Base-by-base conservation (phyloP, 2,797 vertebrate species). In the Lepilemur septentrionalis region DNA sequence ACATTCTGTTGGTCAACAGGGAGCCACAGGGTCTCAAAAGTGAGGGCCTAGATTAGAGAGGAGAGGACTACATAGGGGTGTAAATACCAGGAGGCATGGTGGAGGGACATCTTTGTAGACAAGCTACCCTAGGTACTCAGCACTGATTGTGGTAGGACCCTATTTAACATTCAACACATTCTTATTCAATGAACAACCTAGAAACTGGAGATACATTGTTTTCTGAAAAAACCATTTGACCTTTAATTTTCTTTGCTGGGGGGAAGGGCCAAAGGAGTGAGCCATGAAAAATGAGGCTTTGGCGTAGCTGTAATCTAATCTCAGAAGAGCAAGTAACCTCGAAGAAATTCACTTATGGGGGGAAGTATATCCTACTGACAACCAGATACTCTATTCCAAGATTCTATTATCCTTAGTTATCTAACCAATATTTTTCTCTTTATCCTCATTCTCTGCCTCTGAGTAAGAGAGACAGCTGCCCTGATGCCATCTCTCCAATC, bases 281-380 rank as follows among this genome's bases (percentile, higher is more conserved):
- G 61, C 82, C 63, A 88, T 82, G 86, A 92, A 94, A 96, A 98
- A 90, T 80, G 89, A 96, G 80, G 85, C 69, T 90, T 92, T 69
- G 80, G 78, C 91, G 50, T 81, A 79, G 91, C 96, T 96, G 91
- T 95, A 97, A 92, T 98, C 95, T 98, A 97, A 98, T 98, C 96
- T 97, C 81, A 70, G 59, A 98, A 94, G 95, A 97, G 85, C 96
- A 95, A 98, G 97, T 93, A 98, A 97, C 92, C 97, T 97, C 87
- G 1, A 85, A 98, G 96, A 98, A 98, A 98, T 96, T 95, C 69
- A 80, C 92, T 97, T 50, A 95, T 91, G 97, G 94, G 91, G 95
- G 9, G 95, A 94, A 97, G 94, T 0, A n/a, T 2, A 89, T 98
- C 96, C 97, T 97, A 91, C 91, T 96, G 97, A 97, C 96, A 97